Evolutionary conservation across 2,888 invertebrate genomes (phyloP), one percentile per base, ranked within the genome.

Genomic region (Baccha elongata): DNA sequence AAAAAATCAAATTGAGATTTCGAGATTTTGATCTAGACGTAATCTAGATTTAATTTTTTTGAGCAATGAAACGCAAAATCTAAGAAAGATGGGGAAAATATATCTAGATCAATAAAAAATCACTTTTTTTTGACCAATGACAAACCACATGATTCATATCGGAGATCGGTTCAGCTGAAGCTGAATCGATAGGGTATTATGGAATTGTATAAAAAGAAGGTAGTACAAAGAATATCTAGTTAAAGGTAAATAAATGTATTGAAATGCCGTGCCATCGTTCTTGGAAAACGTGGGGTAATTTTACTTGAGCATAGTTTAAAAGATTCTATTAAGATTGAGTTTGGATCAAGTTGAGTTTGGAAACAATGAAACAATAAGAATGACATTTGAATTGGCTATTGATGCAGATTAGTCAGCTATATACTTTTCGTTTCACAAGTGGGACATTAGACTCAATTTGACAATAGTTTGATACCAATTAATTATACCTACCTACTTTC

Each of bases 191-290:
- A 40, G n/a, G n/a, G n/a, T 5, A 3, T 40, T 8, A 60, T 11
- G 42, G 19, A 44, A 60, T 17, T 10, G 17, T 44, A 10, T 15
- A 11, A 26, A 7, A 17, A 11, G 15, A 23, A 19, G 19, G 48
- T 32, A n/a, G 13, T 50, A 55, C 8, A 50, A n/a, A 68, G 53
- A 46, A 69, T 29, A 37, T 29, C 46, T 8, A 53, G 13, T 2
- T 29, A 35, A 58, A 50, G 35, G 35, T 13, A 50, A 29, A 60
- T 40, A 15, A n/a, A 37, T 46, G 26, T 37, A 26, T 37, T 29
- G 65, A 50, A 74, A 75, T 71, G 52, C 44, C 80, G 44, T 71
- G 75, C 65, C 69, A 71, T 75, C 65, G 71, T 81, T 75, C 71
- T 75, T 21, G 29, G 46, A 52, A 75, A 52, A 62, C 76, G 76